These are phyloP conservation scores for Limonius californicus DNA, from an alignment of 1,140 invertebrate genomes.

Conservation along the genomic window DNA sequence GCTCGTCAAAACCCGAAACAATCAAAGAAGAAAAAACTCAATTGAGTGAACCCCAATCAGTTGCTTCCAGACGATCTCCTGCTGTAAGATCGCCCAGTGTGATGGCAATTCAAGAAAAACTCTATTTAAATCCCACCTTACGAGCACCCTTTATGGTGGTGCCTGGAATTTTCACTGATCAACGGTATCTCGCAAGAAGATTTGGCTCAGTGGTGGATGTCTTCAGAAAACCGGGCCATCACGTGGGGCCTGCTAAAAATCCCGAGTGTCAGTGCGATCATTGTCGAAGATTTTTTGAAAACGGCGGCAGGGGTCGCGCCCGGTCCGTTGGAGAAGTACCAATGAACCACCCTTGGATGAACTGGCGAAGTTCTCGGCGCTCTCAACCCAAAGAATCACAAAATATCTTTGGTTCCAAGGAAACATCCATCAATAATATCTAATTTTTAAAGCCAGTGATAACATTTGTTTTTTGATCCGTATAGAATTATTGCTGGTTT, in stretches of 20 bases:
- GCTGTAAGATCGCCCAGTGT: slow-evolving; percentile 31
- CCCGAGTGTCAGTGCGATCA: slow-evolving; percentile 68
- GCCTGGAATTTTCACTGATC: slow-evolving; percentile 55
- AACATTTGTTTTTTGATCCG: too few species aligned
- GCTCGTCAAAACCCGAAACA: neutral
- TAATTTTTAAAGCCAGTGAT: too few species aligned
- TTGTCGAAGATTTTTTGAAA: slow-evolving; percentile 58
- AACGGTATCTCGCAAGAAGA: slow-evolving; percentile 55
- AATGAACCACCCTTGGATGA: slow-evolving; percentile 25
- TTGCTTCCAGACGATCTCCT: neutral
- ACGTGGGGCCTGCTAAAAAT: slow-evolving; percentile 72
- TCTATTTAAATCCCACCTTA: slow-evolving; percentile 38
- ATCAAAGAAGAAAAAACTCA: neutral
- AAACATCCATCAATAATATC: too few species aligned
- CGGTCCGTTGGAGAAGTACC: slow-evolving; percentile 56
- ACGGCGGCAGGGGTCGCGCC: slow-evolving; percentile 49
- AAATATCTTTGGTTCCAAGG: too few species aligned
- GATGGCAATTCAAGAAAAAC: slow-evolving; percentile 29
- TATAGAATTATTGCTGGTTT: too few species aligned
- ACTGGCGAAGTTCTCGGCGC: slow-evolving; percentile 21
- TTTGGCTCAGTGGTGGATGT: slow-evolving; percentile 61
- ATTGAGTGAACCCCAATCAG: neutral
- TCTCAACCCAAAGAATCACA: neutral
- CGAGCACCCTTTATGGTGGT: slow-evolving; percentile 43
- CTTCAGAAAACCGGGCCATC: slow-evolving; percentile 66